Evolutionary conservation across 2,113 vertebrate genomes (phyloP), one percentile per base, ranked within the genome.

Genomic region (Upupa epops): DNA sequence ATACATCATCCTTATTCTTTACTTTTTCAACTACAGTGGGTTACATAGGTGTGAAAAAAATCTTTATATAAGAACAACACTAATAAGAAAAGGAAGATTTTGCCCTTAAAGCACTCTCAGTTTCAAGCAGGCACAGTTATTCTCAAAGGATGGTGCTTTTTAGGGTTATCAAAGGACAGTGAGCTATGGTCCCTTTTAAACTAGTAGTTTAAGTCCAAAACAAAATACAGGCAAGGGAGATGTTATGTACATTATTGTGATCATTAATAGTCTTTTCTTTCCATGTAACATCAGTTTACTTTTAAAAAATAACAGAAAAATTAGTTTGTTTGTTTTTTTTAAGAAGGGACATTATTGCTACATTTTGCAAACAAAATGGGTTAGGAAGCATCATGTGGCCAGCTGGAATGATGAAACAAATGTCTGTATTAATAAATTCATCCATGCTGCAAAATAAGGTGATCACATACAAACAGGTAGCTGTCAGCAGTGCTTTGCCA

Each of bases 401-500:
- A 93, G 79, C 58, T 92, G 84, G 63, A 91, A 82, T 68, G n/a
- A n/a, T 55, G 66, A 5, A 81, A 73, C 28, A 81, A 81, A 84
- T 52, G 29, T 24, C 70, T 75, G 4, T 20, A 37, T 66, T 46
- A 61, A 60, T 74, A 51, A 40, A 83, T 70, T 83, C 59, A 11
- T 83, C 80, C 80, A 36, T 60, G 37, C 17, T 75, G 52, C 61
- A 91, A 40, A 89, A 56, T 42, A 56, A 81, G 20, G 70, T 82
- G 61, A 37, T 37, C 48, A 56, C 29, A 68, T 91, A 70, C 81
- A 89, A 92, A 87, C 55, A 59, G 37, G 36, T 42, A 73, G 42
- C 55, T 81, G 60, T 58, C 45, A 59, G 28, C 22, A 40, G 6
- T 74, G 8, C 19, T 31, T 81, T 64, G 70, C 58, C 52, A 78